Conservation (phyloP, 2,888 invertebrate species). For the Incurvaria masculella region DNA sequence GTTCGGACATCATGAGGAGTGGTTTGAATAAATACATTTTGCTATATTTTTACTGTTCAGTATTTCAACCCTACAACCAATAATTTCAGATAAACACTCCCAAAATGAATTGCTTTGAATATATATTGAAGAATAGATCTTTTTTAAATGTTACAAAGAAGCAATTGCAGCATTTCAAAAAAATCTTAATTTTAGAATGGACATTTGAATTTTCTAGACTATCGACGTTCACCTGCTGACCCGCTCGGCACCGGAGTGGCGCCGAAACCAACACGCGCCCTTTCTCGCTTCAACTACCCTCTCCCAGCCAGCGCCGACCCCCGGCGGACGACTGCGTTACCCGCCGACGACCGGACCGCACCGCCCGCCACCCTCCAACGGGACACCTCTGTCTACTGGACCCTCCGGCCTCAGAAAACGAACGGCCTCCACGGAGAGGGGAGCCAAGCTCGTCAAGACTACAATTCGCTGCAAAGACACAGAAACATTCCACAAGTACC, state of each 20-base stretch:
- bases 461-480: neutral
- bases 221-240: slow-evolving; percentile 65
- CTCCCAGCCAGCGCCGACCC: neutral
- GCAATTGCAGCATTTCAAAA: too few species aligned
- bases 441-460: slow-evolving; percentile 15
- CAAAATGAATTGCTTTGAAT: too few species aligned
- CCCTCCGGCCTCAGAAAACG: slow-evolving; percentile 46
- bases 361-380: slow-evolving; percentile 18
- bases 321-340: slow-evolving; percentile 32
- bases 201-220: slow-evolving; percentile 36
- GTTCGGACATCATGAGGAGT: too few species aligned
- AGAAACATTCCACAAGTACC: slow-evolving; percentile 17
- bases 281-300: neutral
- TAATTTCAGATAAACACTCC: too few species aligned
- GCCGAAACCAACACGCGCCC: neutral
- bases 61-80: too few species aligned
- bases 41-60: too few species aligned
- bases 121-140: too few species aligned
- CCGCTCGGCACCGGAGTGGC: slow-evolving; percentile 32
- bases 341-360: slow-evolving; percentile 31
- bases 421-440: slow-evolving; percentile 20
- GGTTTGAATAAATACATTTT: too few species aligned
- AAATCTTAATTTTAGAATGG: too few species aligned
- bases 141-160: too few species aligned
- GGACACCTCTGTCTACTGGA: slow-evolving; percentile 57